Conservation (phyloP, 2,797 vertebrate species). For the Diglossa cyanea region DNA sequence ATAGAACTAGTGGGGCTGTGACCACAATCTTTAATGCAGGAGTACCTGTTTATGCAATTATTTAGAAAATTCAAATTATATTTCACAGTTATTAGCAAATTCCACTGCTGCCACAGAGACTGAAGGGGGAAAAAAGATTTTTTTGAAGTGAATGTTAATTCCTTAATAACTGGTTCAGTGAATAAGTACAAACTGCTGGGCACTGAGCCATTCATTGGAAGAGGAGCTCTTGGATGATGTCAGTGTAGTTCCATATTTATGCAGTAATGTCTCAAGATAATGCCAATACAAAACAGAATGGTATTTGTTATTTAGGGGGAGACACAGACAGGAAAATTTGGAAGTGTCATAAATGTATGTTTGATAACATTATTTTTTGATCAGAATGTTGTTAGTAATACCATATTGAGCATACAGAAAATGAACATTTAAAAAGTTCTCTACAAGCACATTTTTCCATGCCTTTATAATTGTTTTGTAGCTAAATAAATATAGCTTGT, state of each 20-base stretch:
- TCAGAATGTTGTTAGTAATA: constrained; percentile 13
- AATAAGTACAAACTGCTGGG: constrained; percentile 17
- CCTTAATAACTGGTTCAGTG: neutral
- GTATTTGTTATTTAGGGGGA: constrained; percentile 7
- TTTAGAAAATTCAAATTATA: neutral
- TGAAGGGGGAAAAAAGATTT: neutral
- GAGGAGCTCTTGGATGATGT: neutral
- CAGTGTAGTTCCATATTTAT: constrained; percentile 38
- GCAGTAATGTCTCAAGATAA: constrained; percentile 38
- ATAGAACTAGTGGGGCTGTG: neutral
- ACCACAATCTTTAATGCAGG: neutral
- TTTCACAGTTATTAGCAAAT: neutral
- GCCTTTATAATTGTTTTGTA: neutral
- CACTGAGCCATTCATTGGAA: constrained; percentile 31
- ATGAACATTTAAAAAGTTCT: neutral
- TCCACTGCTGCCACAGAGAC: neutral
- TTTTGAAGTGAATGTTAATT: neutral
- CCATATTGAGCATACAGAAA: constrained; percentile 25
- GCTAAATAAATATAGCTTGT: no score
- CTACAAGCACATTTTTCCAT: neutral
- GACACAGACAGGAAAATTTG: neutral
- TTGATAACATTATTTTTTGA: constrained; percentile 41
- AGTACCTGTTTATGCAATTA: neutral
- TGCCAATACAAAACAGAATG: constrained; percentile 46
- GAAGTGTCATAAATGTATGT: constrained; percentile 33